Conservation (phyloP, 2,113 vertebrate species). For the Hippolais icterina region DNA sequence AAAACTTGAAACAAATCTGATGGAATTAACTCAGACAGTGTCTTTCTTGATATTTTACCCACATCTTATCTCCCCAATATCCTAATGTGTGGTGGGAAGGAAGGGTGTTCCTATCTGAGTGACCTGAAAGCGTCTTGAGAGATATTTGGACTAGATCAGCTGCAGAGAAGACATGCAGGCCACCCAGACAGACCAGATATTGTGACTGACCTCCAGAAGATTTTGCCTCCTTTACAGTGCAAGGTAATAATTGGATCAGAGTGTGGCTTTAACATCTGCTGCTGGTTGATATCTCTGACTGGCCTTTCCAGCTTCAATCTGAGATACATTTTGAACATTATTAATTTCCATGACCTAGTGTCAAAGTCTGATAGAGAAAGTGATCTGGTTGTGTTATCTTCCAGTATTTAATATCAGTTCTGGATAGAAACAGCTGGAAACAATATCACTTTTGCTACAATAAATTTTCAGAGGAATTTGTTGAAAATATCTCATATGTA, state of each 20-base stretch:
- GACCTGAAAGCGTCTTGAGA: not conserved
- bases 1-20: not conserved
- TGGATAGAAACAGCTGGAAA: slow-evolving; percentile 54
- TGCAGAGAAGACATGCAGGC: not conserved
- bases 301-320: slow-evolving; percentile 26
- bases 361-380: slow-evolving; percentile 50
- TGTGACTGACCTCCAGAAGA: slow-evolving; percentile 3
- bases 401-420: slow-evolving; percentile 38
- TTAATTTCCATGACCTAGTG: slow-evolving; percentile 39
- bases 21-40: not conserved
- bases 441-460: slow-evolving; percentile 33
- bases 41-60: not conserved
- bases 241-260: slow-evolving; percentile 55
- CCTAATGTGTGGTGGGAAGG: not conserved
- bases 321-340: slow-evolving; percentile 34
- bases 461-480: slow-evolving; percentile 50
- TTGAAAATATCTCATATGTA: slow-evolving; percentile 14
- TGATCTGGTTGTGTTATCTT: slow-evolving; percentile 38
- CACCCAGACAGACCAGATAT: slow-evolving; percentile 23
- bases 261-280: slow-evolving; percentile 53
- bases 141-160: not conserved
- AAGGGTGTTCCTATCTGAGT: not conserved
- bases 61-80: not conserved
- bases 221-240: not conserved
- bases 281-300: slow-evolving; percentile 19